Conservation (phyloP, 2,797 vertebrate genomes). For the Chaetophractus vellerosus region DNA sequence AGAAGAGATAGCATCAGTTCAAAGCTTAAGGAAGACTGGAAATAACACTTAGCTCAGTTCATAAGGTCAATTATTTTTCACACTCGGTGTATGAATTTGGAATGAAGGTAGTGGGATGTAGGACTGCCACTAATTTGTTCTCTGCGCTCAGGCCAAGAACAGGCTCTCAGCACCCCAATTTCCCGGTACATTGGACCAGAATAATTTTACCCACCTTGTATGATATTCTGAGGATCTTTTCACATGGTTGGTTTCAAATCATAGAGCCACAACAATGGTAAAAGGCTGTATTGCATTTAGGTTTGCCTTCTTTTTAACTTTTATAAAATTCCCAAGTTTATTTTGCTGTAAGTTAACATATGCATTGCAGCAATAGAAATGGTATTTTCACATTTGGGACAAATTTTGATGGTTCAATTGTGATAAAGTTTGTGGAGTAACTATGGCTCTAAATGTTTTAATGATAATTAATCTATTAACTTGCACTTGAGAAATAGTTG, state of each 20-base stretch:
- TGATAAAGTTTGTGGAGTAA: slow-evolving; percentile 31
- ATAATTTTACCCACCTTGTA: slow-evolving; percentile 26
- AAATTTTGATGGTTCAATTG: slow-evolving; percentile 58
- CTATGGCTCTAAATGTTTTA: slow-evolving; percentile 47
- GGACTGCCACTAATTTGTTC: slow-evolving; percentile 6
- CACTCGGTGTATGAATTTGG: slow-evolving; percentile 40
- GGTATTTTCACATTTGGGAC: slow-evolving; percentile 43
- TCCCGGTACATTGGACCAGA: not conserved
- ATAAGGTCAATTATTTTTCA: slow-evolving; percentile 1
- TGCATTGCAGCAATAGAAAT: slow-evolving; percentile 31
- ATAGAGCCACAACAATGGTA: not conserved
- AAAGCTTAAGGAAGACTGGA: slow-evolving; percentile 70
- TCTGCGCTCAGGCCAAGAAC: slow-evolving; percentile 10
- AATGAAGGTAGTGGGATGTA: not conserved
- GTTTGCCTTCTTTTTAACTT: slow-evolving; percentile 46
- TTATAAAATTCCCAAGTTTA: slow-evolving; percentile 33
- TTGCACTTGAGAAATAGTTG: slow-evolving; percentile 56
- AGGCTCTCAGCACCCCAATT: slow-evolving; percentile 3
- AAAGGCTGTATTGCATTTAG: not conserved
- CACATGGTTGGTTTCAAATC: slow-evolving; percentile 53
- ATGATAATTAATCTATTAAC: slow-evolving; percentile 19
- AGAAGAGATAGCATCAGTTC: slow-evolving; percentile 59
- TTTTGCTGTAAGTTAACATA: slow-evolving; percentile 22
- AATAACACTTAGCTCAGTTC: slow-evolving; percentile 56
- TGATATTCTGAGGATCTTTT: slow-evolving; percentile 47